Evolutionary conservation across 2,113 vertebrate species (phyloP).

Genomic region (Strix aluco): DNA sequence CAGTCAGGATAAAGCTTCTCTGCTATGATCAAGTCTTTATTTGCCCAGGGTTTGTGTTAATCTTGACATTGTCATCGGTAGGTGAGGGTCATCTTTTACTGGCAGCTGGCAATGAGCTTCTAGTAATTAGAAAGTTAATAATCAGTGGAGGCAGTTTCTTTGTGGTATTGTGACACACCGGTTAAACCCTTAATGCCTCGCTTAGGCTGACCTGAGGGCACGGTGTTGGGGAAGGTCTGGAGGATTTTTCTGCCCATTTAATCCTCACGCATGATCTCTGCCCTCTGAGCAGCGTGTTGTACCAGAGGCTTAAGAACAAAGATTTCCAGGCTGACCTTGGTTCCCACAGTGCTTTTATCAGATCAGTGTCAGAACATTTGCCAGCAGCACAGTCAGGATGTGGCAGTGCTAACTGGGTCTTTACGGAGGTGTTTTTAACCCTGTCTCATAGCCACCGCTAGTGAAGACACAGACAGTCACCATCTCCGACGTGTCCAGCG

Average conservation of each 20-base stretch:
- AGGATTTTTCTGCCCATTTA: neutral
- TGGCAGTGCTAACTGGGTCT: neutral
- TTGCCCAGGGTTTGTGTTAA: neutral
- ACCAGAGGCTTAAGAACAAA: neutral
- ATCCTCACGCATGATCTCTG: neutral
- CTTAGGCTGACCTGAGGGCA: neutral
- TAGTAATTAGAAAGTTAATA: neutral
- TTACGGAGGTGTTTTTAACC: slow-evolving; percentile 17
- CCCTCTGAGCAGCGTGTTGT: neutral
- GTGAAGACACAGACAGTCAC: slow-evolving; percentile 96
- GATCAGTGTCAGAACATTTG: slow-evolving; percentile 72
- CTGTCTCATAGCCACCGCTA: slow-evolving; percentile 84
- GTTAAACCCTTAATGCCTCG: neutral
- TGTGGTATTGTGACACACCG: neutral
- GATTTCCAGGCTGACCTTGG: slow-evolving; percentile 10
- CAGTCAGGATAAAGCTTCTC: neutral
- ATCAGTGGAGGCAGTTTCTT: neutral
- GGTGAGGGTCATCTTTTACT: neutral
- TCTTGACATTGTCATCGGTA: neutral
- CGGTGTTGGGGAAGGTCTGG: neutral
- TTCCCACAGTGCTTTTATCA: slow-evolving; percentile 69
- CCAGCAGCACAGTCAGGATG: neutral
- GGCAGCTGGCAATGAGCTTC: neutral
- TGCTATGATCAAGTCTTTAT: neutral
- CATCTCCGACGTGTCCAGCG: slow-evolving; percentile 88